phyloP scores from a whole-genome alignment of 2,797 vertebrate species.

The Danio kyathit region DNA sequence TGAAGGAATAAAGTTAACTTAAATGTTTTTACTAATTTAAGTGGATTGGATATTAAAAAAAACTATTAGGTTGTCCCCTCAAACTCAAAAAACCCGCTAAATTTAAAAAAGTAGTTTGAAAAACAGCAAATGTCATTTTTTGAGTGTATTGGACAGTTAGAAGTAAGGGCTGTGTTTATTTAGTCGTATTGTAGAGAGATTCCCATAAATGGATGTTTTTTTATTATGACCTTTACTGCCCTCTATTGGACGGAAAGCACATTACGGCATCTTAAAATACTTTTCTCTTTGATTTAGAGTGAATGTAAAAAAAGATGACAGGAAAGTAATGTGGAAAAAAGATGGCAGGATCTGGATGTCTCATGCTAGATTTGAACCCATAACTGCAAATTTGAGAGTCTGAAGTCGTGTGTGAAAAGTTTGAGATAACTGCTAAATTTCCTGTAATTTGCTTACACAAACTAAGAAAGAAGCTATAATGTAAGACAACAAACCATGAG shows the following conservation, averaged over 20 bases:
- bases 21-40: no score
- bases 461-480: not conserved
- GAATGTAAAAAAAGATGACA: not conserved
- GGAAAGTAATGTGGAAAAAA: not conserved
- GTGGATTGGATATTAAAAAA: no score
- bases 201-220: not conserved
- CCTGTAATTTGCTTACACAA: not conserved
- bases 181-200: not conserved
- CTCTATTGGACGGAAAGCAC: slow-evolving; percentile 62
- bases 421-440: not conserved
- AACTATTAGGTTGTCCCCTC: no score
- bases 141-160: no score
- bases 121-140: no score
- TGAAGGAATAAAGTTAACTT: no score
- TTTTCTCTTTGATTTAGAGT: not conserved
- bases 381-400: not conserved
- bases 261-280: not conserved
- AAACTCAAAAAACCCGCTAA: no score
- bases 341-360: not conserved
- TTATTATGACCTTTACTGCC: slow-evolving; percentile 57
- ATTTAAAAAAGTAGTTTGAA: no score
- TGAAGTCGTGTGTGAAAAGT: not conserved
- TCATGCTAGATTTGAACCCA: not conserved
- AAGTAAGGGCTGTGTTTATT: not conserved
- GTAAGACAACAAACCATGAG: not conserved